phyloP scores from a whole-genome alignment of 2,113 vertebrate species.

The Lasiurus borealis region DNA sequence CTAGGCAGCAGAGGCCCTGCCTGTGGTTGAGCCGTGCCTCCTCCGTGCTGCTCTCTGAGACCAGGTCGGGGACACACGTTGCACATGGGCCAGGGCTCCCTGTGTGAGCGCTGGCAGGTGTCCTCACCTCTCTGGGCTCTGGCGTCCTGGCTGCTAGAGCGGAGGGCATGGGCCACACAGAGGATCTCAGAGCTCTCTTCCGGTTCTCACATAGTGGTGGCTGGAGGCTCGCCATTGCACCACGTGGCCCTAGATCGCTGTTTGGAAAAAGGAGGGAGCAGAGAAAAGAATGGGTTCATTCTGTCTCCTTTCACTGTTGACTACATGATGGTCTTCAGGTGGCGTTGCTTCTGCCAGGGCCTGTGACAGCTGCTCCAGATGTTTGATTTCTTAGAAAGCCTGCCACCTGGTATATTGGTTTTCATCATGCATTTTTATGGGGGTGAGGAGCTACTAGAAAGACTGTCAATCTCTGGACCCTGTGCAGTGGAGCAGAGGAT shows the following conservation, averaged over 20 bases:
- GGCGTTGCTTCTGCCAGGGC: background rate
- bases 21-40: background rate
- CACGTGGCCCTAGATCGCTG: background rate
- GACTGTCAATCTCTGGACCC: background rate
- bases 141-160: background rate
- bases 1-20: accelerated
- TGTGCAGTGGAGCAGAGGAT: too few species aligned
- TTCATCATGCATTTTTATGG: background rate
- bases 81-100: background rate
- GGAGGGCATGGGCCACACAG: background rate
- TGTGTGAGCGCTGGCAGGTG: background rate
- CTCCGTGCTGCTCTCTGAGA: background rate
- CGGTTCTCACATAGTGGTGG: background rate
- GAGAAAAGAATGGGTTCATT: background rate
- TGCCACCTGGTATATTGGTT: background rate
- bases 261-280: background rate
- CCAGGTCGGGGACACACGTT: background rate
- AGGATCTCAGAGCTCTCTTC: background rate
- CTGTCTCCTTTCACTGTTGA: background rate
- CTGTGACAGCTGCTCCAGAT: background rate
- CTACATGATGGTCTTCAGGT: background rate
- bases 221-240: background rate
- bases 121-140: background rate
- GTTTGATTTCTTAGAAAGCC: constrained; percentile 3
- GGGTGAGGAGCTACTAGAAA: background rate